Base-by-base conservation (phyloP, 2,113 vertebrate genomes). In the Carollia perspicillata region DNA sequence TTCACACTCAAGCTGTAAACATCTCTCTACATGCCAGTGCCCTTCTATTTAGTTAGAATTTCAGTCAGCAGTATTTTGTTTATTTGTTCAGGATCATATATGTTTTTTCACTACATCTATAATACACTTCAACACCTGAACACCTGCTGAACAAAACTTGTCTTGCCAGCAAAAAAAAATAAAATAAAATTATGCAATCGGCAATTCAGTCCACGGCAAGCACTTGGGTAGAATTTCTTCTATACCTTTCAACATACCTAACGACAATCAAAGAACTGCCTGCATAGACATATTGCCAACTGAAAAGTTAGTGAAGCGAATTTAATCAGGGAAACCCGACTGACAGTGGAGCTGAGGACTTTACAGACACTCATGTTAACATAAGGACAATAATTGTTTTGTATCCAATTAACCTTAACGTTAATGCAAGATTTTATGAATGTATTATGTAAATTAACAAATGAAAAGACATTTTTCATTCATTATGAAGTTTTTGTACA, bases 161-260 rank as follows among this genome's bases (percentile, higher is more conserved):
- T 95, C 97, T 93, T 98, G 97, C 97, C 98, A 98, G 97, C 95
- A 97, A 63, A 63, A 60, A 26, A 23, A 98, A 49, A 47, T 13
- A 97, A 97, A 97, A 95, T 97, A 80, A 97, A 98, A 98, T 99
- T 98, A 98, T 98, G 98, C 98, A 99, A 98, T 98, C 97, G 94
- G 49, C 89, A 96, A 97, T 98, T 97, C 94, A 98, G 90, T 97
- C 92, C 96, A 97, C 69, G 63, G 97, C 60, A 98, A 98, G 97
- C 94, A 97, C 94, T 97, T 96, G 96, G 98, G 91, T 97, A 98
- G 97, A 98, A 97, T 98, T 98, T 98, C 98, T 98, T 97, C 96
- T 97, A 97, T 96, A 97, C 95, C 88, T 98, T 98, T 98, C 98
- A 98, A 98, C 96, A 96, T 95, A 97, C 51, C 71, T 93, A 95